phyloP scores from a whole-genome alignment of 2,888 invertebrate species.

The Synergus umbraculus region DNA sequence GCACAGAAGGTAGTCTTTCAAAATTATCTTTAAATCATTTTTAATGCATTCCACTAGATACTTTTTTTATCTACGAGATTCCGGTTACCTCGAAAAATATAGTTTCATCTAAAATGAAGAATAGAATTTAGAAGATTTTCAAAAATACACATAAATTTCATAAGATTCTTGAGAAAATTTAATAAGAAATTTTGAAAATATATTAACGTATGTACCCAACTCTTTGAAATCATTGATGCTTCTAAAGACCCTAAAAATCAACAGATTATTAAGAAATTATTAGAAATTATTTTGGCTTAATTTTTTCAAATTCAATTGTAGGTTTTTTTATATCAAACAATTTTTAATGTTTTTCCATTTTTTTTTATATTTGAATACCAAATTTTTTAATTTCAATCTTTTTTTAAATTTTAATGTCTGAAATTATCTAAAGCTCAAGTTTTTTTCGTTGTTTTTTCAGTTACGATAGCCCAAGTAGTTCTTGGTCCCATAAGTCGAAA shows the following conservation, averaged over 20 bases:
- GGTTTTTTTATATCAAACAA: not conserved
- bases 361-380: not conserved
- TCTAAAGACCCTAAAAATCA: too few relatives aligned
- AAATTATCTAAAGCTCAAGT: conserved; percentile 7
- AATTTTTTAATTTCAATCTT: not conserved
- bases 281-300: not conserved
- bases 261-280: not conserved
- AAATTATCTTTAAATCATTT: too few relatives aligned
- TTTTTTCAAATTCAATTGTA: not conserved
- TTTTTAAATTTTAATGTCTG: not conserved
- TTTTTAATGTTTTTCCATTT: conserved; percentile 22
- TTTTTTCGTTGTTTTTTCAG: conserved; percentile 57
- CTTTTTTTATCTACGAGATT: too few relatives aligned
- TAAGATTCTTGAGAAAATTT: too few relatives aligned
- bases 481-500: conserved; percentile 71
- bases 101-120: conserved; percentile 3
- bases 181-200: too few relatives aligned
- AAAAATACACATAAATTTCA: too few relatives aligned
- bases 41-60: too few relatives aligned
- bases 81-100: too few relatives aligned
- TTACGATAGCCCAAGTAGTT: conserved; percentile 70
- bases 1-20: conserved; percentile 76
- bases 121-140: too few relatives aligned
- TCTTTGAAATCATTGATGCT: too few relatives aligned
- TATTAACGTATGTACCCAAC: too few relatives aligned